Conservation (phyloP, 2,113 vertebrate species). For the Passer montanus region DNA sequence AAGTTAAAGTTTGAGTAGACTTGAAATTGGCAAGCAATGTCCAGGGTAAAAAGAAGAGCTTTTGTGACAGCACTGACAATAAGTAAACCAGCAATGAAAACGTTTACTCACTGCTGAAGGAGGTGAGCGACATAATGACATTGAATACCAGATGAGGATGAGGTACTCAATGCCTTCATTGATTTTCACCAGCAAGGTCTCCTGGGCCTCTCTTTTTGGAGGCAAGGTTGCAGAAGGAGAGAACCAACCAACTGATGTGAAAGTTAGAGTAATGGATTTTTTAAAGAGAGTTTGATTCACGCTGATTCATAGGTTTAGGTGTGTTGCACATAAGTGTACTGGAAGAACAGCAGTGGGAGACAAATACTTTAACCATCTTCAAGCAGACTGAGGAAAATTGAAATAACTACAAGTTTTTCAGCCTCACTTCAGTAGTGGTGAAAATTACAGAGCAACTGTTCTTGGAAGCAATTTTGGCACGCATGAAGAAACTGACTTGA, state of each 20-base stretch:
- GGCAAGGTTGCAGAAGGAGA: neutral
- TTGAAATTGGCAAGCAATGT: neutral
- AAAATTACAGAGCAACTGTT: neutral
- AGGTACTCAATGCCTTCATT: neutral
- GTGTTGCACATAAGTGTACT: neutral
- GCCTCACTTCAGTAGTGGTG: neutral
- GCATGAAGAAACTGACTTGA: neutral
- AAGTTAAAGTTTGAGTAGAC: neutral
- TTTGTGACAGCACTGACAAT: neutral
- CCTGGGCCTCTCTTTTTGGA: neutral
- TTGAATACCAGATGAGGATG: neutral
- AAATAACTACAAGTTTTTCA: neutral
- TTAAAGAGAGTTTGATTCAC: neutral
- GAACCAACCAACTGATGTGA: neutral
- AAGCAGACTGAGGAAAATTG: neutral
- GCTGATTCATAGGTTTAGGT: neutral
- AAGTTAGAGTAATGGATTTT: neutral
- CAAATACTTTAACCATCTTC: neutral
- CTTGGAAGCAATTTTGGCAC: neutral
- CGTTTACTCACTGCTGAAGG: neutral
- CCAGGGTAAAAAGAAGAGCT: neutral
- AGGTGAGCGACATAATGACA: neutral
- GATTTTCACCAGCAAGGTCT: neutral
- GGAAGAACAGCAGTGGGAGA: neutral
- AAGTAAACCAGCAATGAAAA: neutral